Evolutionary conservation across 1,140 invertebrate species (phyloP).

Genomic region (Leptopilina boulardi): DNA sequence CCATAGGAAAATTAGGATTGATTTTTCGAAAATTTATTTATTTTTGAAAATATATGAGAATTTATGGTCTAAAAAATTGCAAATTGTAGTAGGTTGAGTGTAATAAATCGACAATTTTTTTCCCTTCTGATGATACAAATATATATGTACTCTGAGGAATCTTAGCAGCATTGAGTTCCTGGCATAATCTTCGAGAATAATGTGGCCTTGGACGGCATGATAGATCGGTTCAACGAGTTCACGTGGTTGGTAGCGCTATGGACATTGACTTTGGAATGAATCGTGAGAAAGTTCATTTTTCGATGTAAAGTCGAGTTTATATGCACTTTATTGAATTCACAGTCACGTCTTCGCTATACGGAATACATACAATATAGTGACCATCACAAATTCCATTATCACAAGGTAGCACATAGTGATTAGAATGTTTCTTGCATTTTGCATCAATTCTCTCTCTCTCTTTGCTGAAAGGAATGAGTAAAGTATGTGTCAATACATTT

Average conservation of each 20-base stretch:
- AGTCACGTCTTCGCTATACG: slow-evolving; percentile 65
- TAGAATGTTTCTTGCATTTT: slow-evolving; percentile 38
- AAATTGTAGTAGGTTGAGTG: background rate
- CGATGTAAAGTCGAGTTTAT: slow-evolving; percentile 60
- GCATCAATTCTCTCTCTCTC: slow-evolving; percentile 26
- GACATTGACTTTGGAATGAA: slow-evolving; percentile 44
- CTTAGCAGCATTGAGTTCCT: background rate
- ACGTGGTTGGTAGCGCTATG: slow-evolving; percentile 27
- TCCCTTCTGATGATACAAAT: background rate
- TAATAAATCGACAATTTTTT: background rate
- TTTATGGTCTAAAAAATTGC: no score
- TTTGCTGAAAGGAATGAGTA: slow-evolving; percentile 1
- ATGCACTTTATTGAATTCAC: slow-evolving; percentile 65
- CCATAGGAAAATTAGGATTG: background rate
- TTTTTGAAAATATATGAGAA: no score
- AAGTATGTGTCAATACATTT: slow-evolving; percentile 35
- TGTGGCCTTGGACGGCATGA: slow-evolving; percentile 20
- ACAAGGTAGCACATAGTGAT: slow-evolving; percentile 43
- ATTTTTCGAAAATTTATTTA: no score
- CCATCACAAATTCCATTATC: slow-evolving; percentile 54
- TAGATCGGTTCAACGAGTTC: slow-evolving; percentile 32
- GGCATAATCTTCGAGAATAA: background rate
- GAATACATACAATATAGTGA: slow-evolving; percentile 56
- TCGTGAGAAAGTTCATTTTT: slow-evolving; percentile 71
- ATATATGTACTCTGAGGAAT: background rate